A percentile compares a stretch with the other conserved stretches of the same genome.
phyloP scores from a whole-genome alignment of 2,113 vertebrate species.

The Lophotis ruficrista region DNA sequence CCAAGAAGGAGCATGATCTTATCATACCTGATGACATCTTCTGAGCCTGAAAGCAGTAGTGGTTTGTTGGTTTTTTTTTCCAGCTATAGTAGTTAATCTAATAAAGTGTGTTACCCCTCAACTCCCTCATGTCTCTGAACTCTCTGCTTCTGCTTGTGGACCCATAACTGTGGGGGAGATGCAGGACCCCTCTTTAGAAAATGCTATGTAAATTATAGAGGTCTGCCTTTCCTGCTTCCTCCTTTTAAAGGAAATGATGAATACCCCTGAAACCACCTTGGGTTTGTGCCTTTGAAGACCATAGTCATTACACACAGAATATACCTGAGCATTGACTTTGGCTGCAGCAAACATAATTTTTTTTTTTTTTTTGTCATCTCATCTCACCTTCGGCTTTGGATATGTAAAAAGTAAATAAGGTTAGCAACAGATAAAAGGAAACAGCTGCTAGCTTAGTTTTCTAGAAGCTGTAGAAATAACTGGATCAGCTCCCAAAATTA shows the following conservation, averaged over 20 bases:
- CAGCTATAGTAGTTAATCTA: not conserved
- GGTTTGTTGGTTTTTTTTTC: not conserved
- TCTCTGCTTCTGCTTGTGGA: not conserved
- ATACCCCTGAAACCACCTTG: not conserved
- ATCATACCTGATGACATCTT: not conserved
- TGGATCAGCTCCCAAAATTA: not conserved
- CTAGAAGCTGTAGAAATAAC: not conserved
- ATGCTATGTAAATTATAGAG: not conserved
- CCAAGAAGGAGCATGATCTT: not conserved
- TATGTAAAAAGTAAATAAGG: not conserved
- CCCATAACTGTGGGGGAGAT: not conserved
- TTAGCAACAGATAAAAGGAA: not conserved
- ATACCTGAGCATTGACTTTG: not conserved
- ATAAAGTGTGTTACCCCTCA: not conserved
- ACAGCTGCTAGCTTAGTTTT: not conserved
- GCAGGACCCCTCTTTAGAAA: not conserved
- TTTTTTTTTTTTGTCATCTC: not conserved
- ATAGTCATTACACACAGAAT: not conserved
- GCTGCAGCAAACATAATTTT: not conserved
- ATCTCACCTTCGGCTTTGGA: not conserved
- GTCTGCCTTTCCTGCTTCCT: not conserved
- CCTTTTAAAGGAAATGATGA: not conserved
- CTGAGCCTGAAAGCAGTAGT: not conserved
- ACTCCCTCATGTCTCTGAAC: not conserved
- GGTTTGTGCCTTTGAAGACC: not conserved